Percentiles rank a stretch among this genome's conserved stretches.
Conservation (phyloP, 2,797 vertebrate species). For the Pangasius macronema region DNA sequence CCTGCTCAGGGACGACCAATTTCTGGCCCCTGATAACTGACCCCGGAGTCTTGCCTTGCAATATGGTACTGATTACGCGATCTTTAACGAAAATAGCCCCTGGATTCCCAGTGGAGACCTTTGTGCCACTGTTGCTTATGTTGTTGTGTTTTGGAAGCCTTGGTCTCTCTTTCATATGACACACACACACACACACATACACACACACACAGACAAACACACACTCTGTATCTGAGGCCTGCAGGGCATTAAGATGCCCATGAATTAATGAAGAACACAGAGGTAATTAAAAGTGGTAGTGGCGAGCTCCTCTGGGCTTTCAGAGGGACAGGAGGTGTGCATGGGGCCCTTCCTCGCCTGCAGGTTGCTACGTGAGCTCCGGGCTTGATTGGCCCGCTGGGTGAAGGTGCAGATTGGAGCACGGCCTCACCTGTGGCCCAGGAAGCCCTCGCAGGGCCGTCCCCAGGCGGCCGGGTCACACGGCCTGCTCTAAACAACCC, state of each 20-base stretch:
- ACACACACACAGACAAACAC: conserved; percentile 32
- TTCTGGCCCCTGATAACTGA: conserved; percentile 62
- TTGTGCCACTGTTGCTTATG: conserved; percentile 53
- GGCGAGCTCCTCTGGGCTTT: conserved; percentile 89
- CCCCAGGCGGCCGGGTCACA: conserved; percentile 82
- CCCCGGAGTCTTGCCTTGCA: conserved; percentile 65
- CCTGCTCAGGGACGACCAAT: conserved; percentile 57
- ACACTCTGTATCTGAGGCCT: conserved; percentile 71
- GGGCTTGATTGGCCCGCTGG: conserved; percentile 92
- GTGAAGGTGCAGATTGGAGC: conserved; percentile 77
- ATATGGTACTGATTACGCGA: conserved; percentile 64
- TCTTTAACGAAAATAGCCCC: conserved; percentile 54
- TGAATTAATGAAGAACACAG: conserved; percentile 93
- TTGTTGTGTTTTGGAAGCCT: conserved; percentile 66
- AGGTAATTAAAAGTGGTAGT: conserved; percentile 90
- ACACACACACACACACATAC: conserved; percentile 41
- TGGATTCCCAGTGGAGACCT: conserved; percentile 56
- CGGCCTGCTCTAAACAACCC: conserved; percentile 80
- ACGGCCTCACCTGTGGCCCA: conserved; percentile 91
- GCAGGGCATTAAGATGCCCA: conserved; percentile 83
- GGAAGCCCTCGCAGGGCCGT: conserved; percentile 79
- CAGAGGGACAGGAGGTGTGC: conserved; percentile 80
- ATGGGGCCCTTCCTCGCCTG: conserved; percentile 71
- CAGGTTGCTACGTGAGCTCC: conserved; percentile 80
- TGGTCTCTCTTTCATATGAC: conserved; percentile 7